Evolutionary conservation across 2,888 invertebrate species (phyloP).

Genomic region (Apamea epomidion): DNA sequence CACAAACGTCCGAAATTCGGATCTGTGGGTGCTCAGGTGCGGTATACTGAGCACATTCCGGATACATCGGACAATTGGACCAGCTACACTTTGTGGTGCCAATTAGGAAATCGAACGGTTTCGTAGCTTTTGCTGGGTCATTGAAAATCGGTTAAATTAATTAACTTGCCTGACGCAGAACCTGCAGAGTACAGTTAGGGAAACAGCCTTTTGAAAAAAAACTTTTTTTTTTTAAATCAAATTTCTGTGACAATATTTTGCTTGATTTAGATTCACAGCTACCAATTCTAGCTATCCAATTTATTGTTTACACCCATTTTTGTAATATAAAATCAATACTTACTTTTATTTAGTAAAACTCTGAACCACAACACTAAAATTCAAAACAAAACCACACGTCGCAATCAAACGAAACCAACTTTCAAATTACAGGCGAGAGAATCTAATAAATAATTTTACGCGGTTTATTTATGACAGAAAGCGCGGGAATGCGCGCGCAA

Average conservation of each 20-base stretch:
- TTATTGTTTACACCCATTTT: not conserved
- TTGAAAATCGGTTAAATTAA: not conserved
- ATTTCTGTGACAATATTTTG: not conserved
- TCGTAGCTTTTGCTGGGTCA: not conserved
- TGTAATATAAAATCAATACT: constrained; percentile 21
- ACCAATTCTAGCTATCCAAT: not conserved
- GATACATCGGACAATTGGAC: constrained; percentile 1
- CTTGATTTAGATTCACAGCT: not conserved
- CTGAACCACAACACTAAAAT: constrained; percentile 34
- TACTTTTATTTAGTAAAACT: constrained; percentile 25
- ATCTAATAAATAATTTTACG: constrained; percentile 48
- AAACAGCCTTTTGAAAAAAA: not conserved
- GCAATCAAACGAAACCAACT: constrained; percentile 11
- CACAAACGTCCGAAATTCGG: constrained; percentile 11
- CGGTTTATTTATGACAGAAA: constrained; percentile 43
- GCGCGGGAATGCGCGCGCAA: constrained; percentile 58
- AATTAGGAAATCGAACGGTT: constrained; percentile 7
- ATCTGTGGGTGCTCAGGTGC: constrained; percentile 1
- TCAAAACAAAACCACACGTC: constrained; percentile 16
- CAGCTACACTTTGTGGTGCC: not conserved
- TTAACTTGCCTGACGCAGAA: not conserved
- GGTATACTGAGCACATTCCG: constrained; percentile 14
- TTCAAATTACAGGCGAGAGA: constrained; percentile 21
- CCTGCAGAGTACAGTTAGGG: not conserved
- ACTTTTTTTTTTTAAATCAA: not conserved